Evolutionary conservation across 2,888 invertebrate species (phyloP), one percentile per base, ranked within the genome.

Genomic region (Morpho achilles): DNA sequence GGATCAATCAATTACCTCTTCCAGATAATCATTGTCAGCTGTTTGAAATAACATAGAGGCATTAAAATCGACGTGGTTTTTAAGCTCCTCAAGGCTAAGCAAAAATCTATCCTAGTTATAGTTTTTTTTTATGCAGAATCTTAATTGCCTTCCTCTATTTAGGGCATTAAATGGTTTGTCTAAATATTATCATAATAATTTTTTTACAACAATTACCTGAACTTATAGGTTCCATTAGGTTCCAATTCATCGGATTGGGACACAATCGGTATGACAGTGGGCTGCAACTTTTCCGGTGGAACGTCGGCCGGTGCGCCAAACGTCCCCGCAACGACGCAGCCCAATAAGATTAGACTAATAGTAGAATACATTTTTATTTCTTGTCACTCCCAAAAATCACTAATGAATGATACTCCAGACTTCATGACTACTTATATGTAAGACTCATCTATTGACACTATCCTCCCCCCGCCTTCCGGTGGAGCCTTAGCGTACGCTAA

Each of bases 391-490:
- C 73, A 77, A 82, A 80, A 79, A 78, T 69, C 66, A 79, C 71
- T 76, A 76, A 77, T 79, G 78, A 85, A 77, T 88, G 87, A 78
- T 80, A 75, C 77, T 86, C 87, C 86, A 84, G 84, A 84, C 77
- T 79, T 74, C 76, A 75, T 77, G 72, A 76, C 71, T 79, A 84
- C 84, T 76, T 90, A 86, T 90, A 88, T 82, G 88, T 89, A 87
- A 84, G 82, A 73, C 70, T 84, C 84, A 85, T 82, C 79, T 90
- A 88, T 90, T 90, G 87, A 82, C 90, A 84, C 80, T 87, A 83
- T 73, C 79, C 84, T 82, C 87, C 89, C 89, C 87, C 87, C 89
- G 82, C 87, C 75, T 80, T 80, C 80, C 82, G 80, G 77, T 77
- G 79, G 76, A 79, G 77, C 82, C 81, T 84, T 80, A 81, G 79